A percentile compares a stretch with the other conserved stretches of the same genome.
These are phyloP conservation scores for Drosophila meridionalis DNA, from an alignment of 2,888 invertebrate species.

Conservation along the genomic window DNA sequence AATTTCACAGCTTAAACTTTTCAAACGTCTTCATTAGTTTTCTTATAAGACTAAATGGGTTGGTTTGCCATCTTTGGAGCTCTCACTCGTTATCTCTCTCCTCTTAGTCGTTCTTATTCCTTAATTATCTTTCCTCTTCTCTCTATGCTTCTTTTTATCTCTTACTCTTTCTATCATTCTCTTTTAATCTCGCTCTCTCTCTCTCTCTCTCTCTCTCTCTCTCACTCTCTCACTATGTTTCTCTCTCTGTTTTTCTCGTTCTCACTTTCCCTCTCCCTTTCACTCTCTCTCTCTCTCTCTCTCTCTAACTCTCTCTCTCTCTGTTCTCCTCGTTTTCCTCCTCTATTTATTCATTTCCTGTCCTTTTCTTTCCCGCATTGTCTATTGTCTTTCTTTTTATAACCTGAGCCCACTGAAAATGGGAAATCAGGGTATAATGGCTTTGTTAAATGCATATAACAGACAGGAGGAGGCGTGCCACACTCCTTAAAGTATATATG, in stretches of 20 bases:
- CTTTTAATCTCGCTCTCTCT: not conserved
- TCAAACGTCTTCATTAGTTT: slow-evolving; percentile 2
- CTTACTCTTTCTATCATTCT: not conserved
- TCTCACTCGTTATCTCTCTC: not conserved
- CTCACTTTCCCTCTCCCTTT: not conserved
- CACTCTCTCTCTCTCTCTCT: not conserved
- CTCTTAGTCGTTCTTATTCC: not conserved
- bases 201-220: not conserved
- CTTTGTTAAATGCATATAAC: too few relatives aligned
- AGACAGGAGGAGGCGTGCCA: too few relatives aligned
- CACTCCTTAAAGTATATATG: too few relatives aligned
- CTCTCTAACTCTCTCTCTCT: not conserved
- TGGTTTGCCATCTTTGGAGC: not conserved
- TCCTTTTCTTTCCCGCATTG: too few relatives aligned
- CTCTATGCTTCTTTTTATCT: not conserved
- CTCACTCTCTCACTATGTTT: not conserved
- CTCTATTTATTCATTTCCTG: not conserved
- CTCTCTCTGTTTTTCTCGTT: not conserved
- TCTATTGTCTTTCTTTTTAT: not conserved
- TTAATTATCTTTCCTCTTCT: not conserved
- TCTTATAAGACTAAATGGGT: not conserved
- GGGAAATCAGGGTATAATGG: too few relatives aligned
- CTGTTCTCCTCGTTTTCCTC: too few relatives aligned
- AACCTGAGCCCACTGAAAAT: too few relatives aligned
- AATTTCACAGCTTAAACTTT: not conserved